Evolutionary conservation across 1,140 invertebrate species (phyloP), one percentile per base, ranked within the genome.

Genomic region (Drosophila miranda): DNA sequence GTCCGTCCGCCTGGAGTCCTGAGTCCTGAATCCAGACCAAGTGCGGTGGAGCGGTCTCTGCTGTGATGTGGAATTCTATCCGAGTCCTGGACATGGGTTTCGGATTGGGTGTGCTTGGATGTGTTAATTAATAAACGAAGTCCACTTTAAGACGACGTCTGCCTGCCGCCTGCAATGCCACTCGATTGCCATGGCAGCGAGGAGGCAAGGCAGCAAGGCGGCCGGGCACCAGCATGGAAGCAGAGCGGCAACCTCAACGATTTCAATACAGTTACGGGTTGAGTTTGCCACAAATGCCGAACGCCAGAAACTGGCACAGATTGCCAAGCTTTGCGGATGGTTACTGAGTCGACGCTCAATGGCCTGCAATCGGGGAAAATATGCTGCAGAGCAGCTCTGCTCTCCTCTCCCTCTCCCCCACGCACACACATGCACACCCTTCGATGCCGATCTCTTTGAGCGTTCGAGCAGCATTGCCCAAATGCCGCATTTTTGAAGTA

Each of bases 401-500:
- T 4, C 23, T 16, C 9, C 23, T 3, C 23, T 26, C 4, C 23
- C 5, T 0, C 0, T 14, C n/a, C 16, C 23, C 16, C 2, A 14
- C 48, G 7, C 9, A 19, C 30, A 13, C 1, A 21, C n/a, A 19
- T 19, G 0, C 28, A 4, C 43, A 30, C 23, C 16, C 53, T 45
- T 50, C 57, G 19, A 50, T 67, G 51, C 3, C 41, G 45, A 66
- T 44, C 53, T 38, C 72, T 76, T 80, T 81, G 67, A 84, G 66
- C 67, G 61, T 57, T 61, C 64, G 71, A 38, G 34, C 34, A 38
- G 34, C 34, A 38, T 13, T 38, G 34, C 34, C 67, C 63, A 62
- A 80, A 74, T 84, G 60, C 75, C 58, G 59, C 51, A 76, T 73
- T 83, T 86, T 80, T 76, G 56, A 76, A 80, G 81, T 77, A 80